Evolutionary conservation across 2,113 vertebrate genomes (phyloP).

Genomic region (Hepsetus odoe): DNA sequence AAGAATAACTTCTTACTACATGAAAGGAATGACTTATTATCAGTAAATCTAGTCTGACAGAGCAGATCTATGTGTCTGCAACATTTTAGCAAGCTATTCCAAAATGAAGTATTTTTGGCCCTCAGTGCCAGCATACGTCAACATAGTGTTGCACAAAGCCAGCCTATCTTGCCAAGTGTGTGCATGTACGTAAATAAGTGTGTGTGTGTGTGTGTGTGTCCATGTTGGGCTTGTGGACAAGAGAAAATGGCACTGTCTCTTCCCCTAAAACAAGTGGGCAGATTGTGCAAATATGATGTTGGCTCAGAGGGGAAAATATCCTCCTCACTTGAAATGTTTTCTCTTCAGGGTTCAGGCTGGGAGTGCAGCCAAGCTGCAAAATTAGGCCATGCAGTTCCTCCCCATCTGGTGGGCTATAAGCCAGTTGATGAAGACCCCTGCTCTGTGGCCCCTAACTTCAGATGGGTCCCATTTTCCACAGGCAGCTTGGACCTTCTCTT

Average conservation of each 20-base stretch:
- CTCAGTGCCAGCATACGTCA: background rate
- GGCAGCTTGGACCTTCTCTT: background rate
- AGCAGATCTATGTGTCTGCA: background rate
- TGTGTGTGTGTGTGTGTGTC: background rate
- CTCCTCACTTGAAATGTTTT: conserved; percentile 52
- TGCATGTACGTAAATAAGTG: background rate
- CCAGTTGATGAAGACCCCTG: conserved; percentile 2
- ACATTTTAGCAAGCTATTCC: background rate
- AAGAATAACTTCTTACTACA: background rate
- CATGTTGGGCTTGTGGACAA: conserved; percentile 8
- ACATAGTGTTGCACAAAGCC: background rate
- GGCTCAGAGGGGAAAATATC: conserved; percentile 37
- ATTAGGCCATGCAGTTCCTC: conserved; percentile 49
- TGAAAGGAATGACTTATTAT: background rate
- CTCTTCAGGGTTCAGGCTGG: conserved; percentile 33
- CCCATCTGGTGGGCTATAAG: conserved; percentile 50
- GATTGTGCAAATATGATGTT: conserved; percentile 46
- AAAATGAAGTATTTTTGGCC: background rate
- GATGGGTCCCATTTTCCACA: background rate
- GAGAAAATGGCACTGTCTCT: background rate
- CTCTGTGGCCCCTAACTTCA: conserved; percentile 26
- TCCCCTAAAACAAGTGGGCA: conserved; percentile 26
- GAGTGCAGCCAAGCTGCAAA: conserved; percentile 52
- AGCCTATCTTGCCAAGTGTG: background rate
- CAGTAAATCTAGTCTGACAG: background rate